Evolutionary conservation across 2,888 invertebrate genomes (phyloP).

Genomic region (Hyles lineata): DNA sequence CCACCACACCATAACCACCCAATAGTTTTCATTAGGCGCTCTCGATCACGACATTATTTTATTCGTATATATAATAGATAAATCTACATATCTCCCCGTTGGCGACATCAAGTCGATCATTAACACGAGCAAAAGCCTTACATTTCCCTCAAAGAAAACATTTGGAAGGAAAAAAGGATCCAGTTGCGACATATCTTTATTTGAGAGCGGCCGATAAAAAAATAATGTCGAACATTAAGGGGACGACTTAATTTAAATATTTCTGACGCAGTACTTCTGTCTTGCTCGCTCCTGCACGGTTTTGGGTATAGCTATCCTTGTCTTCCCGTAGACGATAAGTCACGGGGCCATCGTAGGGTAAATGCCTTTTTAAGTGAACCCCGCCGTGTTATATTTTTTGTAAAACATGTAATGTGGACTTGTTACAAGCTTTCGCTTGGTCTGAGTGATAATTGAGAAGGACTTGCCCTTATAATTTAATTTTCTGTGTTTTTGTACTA

Average conservation of each 20-base stretch:
- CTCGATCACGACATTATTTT: background rate
- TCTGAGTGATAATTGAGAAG: constrained; percentile 34
- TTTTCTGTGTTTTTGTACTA: background rate
- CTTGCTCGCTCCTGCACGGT: constrained; percentile 44
- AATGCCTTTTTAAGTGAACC: constrained; percentile 81
- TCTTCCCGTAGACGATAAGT: constrained; percentile 67
- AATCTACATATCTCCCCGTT: background rate
- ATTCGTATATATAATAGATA: background rate
- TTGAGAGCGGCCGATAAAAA: constrained; percentile 78
- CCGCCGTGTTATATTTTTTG: constrained; percentile 56
- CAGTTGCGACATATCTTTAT: constrained; percentile 74
- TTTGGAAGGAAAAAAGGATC: constrained; percentile 49
- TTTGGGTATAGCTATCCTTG: constrained; percentile 48
- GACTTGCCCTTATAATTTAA: background rate
- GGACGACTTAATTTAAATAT: constrained; percentile 82
- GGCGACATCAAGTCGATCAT: constrained; percentile 8
- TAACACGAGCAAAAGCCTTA: constrained; percentile 12
- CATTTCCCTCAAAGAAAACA: constrained; percentile 41
- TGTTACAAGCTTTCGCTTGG: constrained; percentile 41
- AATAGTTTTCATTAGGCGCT: too few relatives aligned
- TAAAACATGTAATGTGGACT: constrained; percentile 54
- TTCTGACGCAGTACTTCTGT: constrained; percentile 57
- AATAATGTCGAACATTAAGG: constrained; percentile 81
- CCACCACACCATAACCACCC: too few relatives aligned
- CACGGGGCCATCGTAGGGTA: constrained; percentile 63